Percentiles rank a stretch among this genome's conserved stretches.
Evolutionary conservation across 1,140 invertebrate species (phyloP).

Genomic region (Drosophila guanche): DNA sequence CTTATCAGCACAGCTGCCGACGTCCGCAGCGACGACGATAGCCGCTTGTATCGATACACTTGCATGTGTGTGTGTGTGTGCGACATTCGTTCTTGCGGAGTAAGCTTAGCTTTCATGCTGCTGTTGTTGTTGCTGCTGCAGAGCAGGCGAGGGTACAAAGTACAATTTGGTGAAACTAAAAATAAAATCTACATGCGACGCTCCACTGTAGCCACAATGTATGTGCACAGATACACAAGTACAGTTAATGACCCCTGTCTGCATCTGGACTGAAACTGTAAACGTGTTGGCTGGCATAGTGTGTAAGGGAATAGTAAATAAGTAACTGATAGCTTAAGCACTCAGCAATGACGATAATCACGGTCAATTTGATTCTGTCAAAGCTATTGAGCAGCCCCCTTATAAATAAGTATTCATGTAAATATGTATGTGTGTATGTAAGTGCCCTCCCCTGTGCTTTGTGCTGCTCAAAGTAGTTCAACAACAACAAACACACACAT

Average conservation of each 20-base stretch:
- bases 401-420: slow-evolving; percentile 8
- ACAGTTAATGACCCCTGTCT: background rate
- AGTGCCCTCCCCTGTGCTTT: slow-evolving; percentile 16
- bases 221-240: background rate
- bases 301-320: too few relatives aligned
- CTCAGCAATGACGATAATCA: slow-evolving; percentile 27
- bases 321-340: too few relatives aligned
- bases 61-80: slow-evolving; percentile 34
- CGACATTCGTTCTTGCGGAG: slow-evolving; percentile 19
- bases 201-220: background rate
- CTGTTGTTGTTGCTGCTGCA: slow-evolving; percentile 9
- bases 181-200: slow-evolving; percentile 1
- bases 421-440: background rate
- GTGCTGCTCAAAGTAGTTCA: slow-evolving; percentile 35
- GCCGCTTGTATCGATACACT: slow-evolving; percentile 30
- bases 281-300: too few relatives aligned
- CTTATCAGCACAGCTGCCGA: slow-evolving; percentile 52
- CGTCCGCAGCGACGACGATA: slow-evolving; percentile 6
- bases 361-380: slow-evolving; percentile 34
- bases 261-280: too few relatives aligned
- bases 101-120: slow-evolving; percentile 56
- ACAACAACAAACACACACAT: slow-evolving; percentile 18
- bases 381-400: slow-evolving; percentile 34
- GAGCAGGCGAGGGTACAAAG: slow-evolving; percentile 47
- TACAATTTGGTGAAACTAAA: slow-evolving; percentile 42